phyloP scores from a whole-genome alignment of 2,888 invertebrate species.

The Drosophila melanosoma region DNA sequence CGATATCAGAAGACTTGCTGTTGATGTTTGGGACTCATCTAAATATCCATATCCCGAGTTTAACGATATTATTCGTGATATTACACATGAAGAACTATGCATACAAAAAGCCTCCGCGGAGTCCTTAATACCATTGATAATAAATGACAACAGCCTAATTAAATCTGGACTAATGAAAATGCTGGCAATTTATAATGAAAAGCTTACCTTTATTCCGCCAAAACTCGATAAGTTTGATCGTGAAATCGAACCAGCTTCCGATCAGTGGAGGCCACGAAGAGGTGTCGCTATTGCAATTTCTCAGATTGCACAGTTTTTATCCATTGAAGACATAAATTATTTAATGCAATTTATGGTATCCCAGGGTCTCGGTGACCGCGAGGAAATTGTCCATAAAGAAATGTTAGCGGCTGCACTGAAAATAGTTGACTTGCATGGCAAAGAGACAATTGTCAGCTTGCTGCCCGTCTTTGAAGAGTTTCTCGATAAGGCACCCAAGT shows the following conservation, averaged over 20 bases:
- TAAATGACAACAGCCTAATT: slow-evolving; percentile 86
- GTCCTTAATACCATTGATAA: slow-evolving; percentile 90
- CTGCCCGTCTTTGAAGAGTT: slow-evolving; percentile 97
- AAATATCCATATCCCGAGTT: slow-evolving; percentile 86
- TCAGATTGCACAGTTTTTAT: slow-evolving; percentile 89
- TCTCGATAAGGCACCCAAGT: slow-evolving; percentile 96
- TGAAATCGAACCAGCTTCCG: slow-evolving; percentile 92
- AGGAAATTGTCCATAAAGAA: slow-evolving; percentile 92
- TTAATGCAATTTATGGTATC: slow-evolving; percentile 95
- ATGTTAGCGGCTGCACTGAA: slow-evolving; percentile 98
- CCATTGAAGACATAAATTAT: slow-evolving; percentile 88
- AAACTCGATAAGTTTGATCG: slow-evolving; percentile 96
- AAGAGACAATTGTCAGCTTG: slow-evolving; percentile 90
- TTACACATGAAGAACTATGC: slow-evolving; percentile 92
- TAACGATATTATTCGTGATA: slow-evolving; percentile 87
- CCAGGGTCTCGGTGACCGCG: slow-evolving; percentile 93
- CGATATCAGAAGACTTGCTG: slow-evolving; percentile 89
- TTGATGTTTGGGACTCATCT: slow-evolving; percentile 87
- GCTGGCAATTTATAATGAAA: slow-evolving; percentile 90
- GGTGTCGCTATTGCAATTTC: slow-evolving; percentile 94
- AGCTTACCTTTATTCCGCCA: slow-evolving; percentile 93
- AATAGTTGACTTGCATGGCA: slow-evolving; percentile 96
- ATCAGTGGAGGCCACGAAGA: slow-evolving; percentile 95
- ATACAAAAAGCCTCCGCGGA: slow-evolving; percentile 93
- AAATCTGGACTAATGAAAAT: slow-evolving; percentile 88